Percentiles rank a stretch among this genome's conserved stretches.
Conservation (phyloP, 2,113 vertebrate species). For the Colius striatus region DNA sequence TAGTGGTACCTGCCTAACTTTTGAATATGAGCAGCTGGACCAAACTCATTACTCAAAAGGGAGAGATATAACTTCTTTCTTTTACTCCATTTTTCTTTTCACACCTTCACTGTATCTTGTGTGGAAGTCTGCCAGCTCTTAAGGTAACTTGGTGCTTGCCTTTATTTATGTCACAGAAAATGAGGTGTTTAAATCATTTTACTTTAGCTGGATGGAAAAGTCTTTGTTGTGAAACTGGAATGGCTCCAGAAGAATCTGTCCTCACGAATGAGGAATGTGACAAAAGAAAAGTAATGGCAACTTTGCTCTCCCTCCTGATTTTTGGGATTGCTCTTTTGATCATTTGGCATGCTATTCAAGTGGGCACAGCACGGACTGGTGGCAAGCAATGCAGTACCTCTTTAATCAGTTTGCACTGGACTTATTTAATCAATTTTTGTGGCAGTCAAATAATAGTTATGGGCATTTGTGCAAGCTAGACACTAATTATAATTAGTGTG, state of each 20-base stretch:
- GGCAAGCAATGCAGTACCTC: neutral
- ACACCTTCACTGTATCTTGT: neutral
- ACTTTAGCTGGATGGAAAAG: neutral
- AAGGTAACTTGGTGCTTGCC: neutral
- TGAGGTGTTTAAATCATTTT: slow-evolving; percentile 23
- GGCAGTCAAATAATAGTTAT: neutral
- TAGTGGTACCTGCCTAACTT: neutral
- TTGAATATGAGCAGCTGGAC: neutral
- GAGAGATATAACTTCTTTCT: neutral
- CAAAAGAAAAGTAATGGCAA: slow-evolving; percentile 5
- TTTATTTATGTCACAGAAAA: slow-evolving; percentile 49
- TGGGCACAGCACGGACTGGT: neutral
- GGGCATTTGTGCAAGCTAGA: neutral
- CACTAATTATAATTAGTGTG: neutral
- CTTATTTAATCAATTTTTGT: slow-evolving; percentile 7
- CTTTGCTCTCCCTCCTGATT: slow-evolving; percentile 12
- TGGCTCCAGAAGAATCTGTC: slow-evolving; percentile 28
- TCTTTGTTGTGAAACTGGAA: slow-evolving; percentile 48
- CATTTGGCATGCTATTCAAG: neutral
- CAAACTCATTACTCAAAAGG: neutral
- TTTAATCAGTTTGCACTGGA: slow-evolving; percentile 13
- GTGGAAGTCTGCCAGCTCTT: neutral
- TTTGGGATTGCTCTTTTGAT: slow-evolving; percentile 29
- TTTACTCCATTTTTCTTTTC: neutral
- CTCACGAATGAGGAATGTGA: slow-evolving; percentile 43